Evolutionary conservation across 92 coral and sea anemone genomes (phyloP).

Genomic region (Blastomussa wellsi): DNA sequence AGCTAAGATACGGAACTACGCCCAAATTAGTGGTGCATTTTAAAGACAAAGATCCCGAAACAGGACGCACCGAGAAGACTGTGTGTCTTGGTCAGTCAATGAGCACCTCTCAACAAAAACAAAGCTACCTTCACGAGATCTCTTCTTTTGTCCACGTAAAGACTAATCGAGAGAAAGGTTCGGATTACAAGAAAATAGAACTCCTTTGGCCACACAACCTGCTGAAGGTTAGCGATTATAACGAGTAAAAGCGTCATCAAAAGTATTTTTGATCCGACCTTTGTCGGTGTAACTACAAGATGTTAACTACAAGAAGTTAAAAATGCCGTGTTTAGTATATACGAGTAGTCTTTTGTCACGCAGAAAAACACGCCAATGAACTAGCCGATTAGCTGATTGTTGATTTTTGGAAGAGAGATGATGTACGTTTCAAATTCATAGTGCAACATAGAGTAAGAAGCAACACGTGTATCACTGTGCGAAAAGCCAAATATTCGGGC

Average conservation of each 20-base stretch:
- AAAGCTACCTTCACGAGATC: slow-evolving; percentile 24
- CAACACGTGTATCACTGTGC: too few species aligned
- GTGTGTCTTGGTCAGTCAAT: background rate
- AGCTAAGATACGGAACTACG: slow-evolving; percentile 32
- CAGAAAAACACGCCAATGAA: too few species aligned
- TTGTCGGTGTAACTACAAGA: background rate
- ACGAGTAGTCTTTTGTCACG: too few species aligned
- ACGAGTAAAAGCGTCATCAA: too few species aligned
- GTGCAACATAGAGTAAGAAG: too few species aligned
- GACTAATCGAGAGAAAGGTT: slow-evolving; percentile 25
- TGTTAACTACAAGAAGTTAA: too few species aligned
- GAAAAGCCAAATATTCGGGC: too few species aligned
- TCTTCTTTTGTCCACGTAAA: slow-evolving; percentile 9
- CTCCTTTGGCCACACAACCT: slow-evolving; percentile 45
- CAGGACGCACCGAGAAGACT: background rate
- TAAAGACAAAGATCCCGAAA: slow-evolving; percentile 19
- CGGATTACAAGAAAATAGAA: slow-evolving; percentile 26
- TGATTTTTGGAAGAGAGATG: too few species aligned
- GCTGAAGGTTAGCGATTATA: slow-evolving; percentile 27
- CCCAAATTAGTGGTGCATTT: slow-evolving; percentile 23
- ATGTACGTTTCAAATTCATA: too few species aligned
- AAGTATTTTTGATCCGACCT: too few species aligned
- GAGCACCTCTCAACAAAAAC: background rate
- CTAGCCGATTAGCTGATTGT: too few species aligned
- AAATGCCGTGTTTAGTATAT: too few species aligned